phyloP scores from a whole-genome alignment of 64 coral and sea anemone species.

The Acropora tenuis region DNA sequence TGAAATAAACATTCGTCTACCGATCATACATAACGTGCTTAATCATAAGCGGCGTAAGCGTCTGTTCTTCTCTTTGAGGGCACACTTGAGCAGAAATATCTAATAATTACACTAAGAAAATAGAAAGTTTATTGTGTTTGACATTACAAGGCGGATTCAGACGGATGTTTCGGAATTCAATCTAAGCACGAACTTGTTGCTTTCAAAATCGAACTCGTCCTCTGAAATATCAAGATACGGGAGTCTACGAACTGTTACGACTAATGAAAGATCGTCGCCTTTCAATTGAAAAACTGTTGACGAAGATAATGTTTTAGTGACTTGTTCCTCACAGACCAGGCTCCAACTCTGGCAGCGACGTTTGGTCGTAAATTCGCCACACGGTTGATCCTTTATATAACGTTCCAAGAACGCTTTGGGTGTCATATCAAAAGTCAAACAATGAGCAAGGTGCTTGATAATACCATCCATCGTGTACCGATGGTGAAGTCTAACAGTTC shows the following conservation, averaged over 20 bases:
- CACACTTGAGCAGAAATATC: constrained; percentile 5
- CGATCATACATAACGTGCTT: background rate
- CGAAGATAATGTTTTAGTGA: constrained; percentile 80
- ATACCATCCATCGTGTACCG: constrained; percentile 98
- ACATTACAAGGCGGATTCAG: constrained; percentile 4
- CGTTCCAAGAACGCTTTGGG: constrained; percentile 98
- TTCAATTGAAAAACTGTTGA: constrained; percentile 98
- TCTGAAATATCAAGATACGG: constrained; percentile 85
- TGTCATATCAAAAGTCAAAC: constrained; percentile 97
- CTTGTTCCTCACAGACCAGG: constrained; percentile 98
- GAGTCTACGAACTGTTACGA: constrained; percentile 88
- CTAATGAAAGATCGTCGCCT: constrained; percentile 77
- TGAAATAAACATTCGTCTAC: constrained; percentile 19
- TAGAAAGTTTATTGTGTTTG: background rate
- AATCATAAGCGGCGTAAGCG: background rate
- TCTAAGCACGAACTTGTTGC: constrained; percentile 94
- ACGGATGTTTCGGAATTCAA: constrained; percentile 98
- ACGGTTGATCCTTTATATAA: constrained; percentile 93
- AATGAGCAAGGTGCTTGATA: constrained; percentile 97
- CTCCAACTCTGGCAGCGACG: constrained; percentile 84
- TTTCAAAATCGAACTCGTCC: constrained; percentile 98
- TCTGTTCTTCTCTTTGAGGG: constrained; percentile 44
- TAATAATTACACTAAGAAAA: constrained; percentile 17
- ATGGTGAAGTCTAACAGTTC: constrained; percentile 94
- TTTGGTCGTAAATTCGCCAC: constrained; percentile 75